phyloP scores from a whole-genome alignment of 2,113 vertebrate species.

The Pelobates fuscus region DNA sequence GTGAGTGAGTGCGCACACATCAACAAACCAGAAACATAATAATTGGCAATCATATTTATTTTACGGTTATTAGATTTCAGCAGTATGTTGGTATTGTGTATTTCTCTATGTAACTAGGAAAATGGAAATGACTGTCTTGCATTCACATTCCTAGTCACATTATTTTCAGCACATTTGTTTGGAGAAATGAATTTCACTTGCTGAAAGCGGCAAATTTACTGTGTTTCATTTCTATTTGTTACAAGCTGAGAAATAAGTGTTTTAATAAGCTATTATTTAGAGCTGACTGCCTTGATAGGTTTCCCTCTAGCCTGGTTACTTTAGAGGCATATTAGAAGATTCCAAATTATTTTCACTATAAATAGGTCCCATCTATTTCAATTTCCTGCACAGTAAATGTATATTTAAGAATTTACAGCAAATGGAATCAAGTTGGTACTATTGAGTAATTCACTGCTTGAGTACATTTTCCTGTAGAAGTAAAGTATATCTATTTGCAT shows the following conservation, averaged over 20 bases:
- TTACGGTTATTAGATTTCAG: background rate
- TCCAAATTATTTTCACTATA: slow-evolving; percentile 30
- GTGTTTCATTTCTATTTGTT: slow-evolving; percentile 28
- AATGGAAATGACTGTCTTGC: slow-evolving; percentile 10
- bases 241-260: slow-evolving; percentile 39
- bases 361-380: slow-evolving; percentile 37
- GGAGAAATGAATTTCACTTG: slow-evolving; percentile 23
- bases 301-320: slow-evolving; percentile 11
- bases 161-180: slow-evolving; percentile 23
- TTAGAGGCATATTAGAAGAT: slow-evolving; percentile 30
- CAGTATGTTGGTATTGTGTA: background rate
- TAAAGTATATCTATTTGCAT: no score
- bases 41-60: background rate
- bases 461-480: no score
- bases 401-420: slow-evolving; percentile 25
- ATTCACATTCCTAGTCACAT: slow-evolving; percentile 8
- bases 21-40: background rate
- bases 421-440: background rate
- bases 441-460: background rate
- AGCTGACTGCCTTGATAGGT: slow-evolving; percentile 39
- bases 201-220: slow-evolving; percentile 20
- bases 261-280: slow-evolving; percentile 45
- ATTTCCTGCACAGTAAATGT: slow-evolving; percentile 38
- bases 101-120: slow-evolving; percentile 4
- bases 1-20: no score